phyloP scores from a whole-genome alignment of 2,113 vertebrate species.

The Brienomyrus brachyistius region DNA sequence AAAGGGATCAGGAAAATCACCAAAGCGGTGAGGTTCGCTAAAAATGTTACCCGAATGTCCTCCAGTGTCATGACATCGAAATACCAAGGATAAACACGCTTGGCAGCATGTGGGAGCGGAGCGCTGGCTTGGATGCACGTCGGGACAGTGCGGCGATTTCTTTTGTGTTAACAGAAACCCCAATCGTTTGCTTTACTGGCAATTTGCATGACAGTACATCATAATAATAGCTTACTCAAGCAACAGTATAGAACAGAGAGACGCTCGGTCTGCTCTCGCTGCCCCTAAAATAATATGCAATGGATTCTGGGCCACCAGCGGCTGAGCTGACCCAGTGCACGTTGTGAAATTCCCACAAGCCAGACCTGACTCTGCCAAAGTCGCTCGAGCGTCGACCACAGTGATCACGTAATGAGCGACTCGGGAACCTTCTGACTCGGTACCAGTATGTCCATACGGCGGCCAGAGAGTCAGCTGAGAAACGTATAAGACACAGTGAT shows the following conservation, averaged over 20 bases:
- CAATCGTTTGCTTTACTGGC: background rate
- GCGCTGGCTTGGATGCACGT: too few relatives aligned
- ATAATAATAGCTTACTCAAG: conserved; percentile 13
- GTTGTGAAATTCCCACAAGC: background rate
- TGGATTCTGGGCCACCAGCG: background rate
- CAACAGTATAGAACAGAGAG: background rate
- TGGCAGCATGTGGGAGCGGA: background rate
- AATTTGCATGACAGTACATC: background rate
- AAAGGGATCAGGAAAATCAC: background rate
- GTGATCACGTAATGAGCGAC: background rate
- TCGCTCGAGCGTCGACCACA: background rate
- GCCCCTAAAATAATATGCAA: background rate
- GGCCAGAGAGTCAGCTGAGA: background rate
- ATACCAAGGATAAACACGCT: background rate
- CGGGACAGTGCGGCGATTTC: background rate
- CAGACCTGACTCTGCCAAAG: background rate
- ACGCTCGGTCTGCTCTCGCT: background rate
- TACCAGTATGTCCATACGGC: background rate
- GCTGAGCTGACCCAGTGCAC: background rate
- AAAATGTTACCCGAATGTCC: background rate
- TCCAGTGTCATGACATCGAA: background rate
- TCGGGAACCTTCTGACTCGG: background rate
- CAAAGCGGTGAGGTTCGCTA: background rate
- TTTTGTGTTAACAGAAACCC: background rate
- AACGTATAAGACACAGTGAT: background rate